phyloP scores from a whole-genome alignment of 1,140 invertebrate genomes.

The Saccostrea cuccullata region DNA sequence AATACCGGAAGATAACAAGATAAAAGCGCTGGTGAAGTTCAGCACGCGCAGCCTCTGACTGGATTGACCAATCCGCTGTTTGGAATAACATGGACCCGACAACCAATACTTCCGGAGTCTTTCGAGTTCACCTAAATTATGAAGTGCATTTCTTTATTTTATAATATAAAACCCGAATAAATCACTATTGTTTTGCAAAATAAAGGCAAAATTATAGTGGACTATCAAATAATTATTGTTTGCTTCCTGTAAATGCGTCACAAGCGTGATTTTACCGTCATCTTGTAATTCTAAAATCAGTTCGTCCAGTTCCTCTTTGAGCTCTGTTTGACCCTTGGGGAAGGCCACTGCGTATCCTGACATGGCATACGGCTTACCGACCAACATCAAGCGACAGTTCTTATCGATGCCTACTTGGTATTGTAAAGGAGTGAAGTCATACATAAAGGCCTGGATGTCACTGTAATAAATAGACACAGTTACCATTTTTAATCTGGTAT shows the following conservation, averaged over 20 bases:
- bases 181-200: no score
- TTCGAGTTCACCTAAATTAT: constrained; percentile 90
- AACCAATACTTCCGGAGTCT: constrained; percentile 97
- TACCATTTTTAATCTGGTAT: no score
- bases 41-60: constrained; percentile 94
- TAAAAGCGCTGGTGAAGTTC: constrained; percentile 96
- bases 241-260: background rate
- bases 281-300: constrained; percentile 95
- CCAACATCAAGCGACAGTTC: constrained; percentile 96
- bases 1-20: constrained; percentile 95
- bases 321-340: constrained; percentile 95
- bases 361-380: constrained; percentile 95
- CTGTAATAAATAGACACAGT: constrained; percentile 77
- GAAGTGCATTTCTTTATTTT: no score
- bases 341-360: constrained; percentile 96
- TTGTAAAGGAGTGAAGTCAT: constrained; percentile 98
- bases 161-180: no score
- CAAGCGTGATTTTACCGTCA: constrained; percentile 84
- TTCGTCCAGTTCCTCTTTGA: constrained; percentile 93
- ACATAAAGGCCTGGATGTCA: constrained; percentile 98
- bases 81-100: constrained; percentile 94
- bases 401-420: constrained; percentile 97
- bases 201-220: no score
- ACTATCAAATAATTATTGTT: no score
- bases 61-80: constrained; percentile 77